These are phyloP conservation scores for Calephelis virginiensis DNA, from an alignment of 1,140 invertebrate species.

Conservation along the genomic window DNA sequence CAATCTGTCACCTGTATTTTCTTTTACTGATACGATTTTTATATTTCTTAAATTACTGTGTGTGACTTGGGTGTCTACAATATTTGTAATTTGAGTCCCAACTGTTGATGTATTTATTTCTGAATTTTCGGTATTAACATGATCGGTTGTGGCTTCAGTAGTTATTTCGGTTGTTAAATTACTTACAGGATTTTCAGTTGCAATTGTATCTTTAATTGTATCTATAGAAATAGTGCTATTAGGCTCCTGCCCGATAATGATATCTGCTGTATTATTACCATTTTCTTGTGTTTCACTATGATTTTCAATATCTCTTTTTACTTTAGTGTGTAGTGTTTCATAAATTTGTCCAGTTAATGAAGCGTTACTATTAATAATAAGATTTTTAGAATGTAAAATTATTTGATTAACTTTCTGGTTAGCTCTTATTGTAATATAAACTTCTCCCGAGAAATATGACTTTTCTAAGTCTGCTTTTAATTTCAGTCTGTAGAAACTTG, in stretches of 20 bases:
- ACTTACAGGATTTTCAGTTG: slow-evolving; percentile 1
- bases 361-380: slow-evolving; percentile 75
- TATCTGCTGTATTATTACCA: slow-evolving; percentile 13
- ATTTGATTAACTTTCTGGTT: slow-evolving; percentile 72
- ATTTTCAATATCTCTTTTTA: slow-evolving; percentile 33
- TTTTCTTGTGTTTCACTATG: slow-evolving; percentile 25
- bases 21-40: slow-evolving; percentile 47
- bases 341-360: slow-evolving; percentile 70
- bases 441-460: slow-evolving; percentile 82
- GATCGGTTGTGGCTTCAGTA: slow-evolving; percentile 9
- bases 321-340: slow-evolving; percentile 45
- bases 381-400: slow-evolving; percentile 82
- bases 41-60: slow-evolving; percentile 59
- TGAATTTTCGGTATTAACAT: slow-evolving; percentile 19
- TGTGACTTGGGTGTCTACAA: slow-evolving; percentile 54
- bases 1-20: slow-evolving; percentile 50
- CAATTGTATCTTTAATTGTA: not conserved
- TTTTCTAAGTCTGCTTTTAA: slow-evolving; percentile 80
- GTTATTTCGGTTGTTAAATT: not conserved
- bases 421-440: slow-evolving; percentile 78
- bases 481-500: slow-evolving; percentile 84
- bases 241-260: not conserved
- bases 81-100: slow-evolving; percentile 6
- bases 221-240: not conserved
- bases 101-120: slow-evolving; percentile 18